Base-by-base conservation (phyloP, 2,888 invertebrate species). In the Heliconius ethilla region DNA sequence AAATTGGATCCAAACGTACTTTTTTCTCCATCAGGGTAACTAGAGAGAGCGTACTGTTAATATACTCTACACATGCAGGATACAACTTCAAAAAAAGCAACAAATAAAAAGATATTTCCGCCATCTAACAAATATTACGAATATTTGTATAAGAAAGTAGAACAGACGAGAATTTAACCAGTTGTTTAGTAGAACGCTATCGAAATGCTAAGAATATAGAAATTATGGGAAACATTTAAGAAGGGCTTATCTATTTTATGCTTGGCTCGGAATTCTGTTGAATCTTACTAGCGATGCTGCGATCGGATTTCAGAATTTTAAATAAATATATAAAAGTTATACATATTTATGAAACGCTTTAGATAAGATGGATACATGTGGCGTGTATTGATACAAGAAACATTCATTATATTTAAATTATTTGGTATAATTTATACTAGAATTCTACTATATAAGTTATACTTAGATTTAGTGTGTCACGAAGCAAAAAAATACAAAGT, bases 201-300 rank as follows among this genome's bases (percentile, higher is more conserved):
- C n/a, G 40, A 63, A 74, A 74, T 59, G 73, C 62, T 62, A 73
- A 25, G 59, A 76, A 76, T 77, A 77, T 77, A 55, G 70, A 73
- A 55, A 73, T 77, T 72, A 59, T 73, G 66, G 66, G 73, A 73
- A 73, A 59, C 66, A 51, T 73, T 77, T 77, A 27, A 72, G 67
- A 77, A 81, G 82, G 85, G 84, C 85, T 89, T 90, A 91, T 91
- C 90, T 89, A 83, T 82, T 89, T 89, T 88, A 90, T 87, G 87
- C 86, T 85, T 85, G 82, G 85, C 83, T 86, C 82, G 82, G 85
- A 88, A 87, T 88, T 89, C 87, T 85, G 87, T 87, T 85, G 79
- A 83, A 59, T 85, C 83, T 85, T 86, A 86, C 86, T 69, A 25
- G 67, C 40, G n/a, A 40, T 69, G 67, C 84, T 85, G 79, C 82